Percentiles rank a stretch among this genome's conserved stretches.
These are phyloP conservation scores for Petrolisthes manimaculis DNA, from an alignment of 2,888 invertebrate genomes.

Conservation along the genomic window DNA sequence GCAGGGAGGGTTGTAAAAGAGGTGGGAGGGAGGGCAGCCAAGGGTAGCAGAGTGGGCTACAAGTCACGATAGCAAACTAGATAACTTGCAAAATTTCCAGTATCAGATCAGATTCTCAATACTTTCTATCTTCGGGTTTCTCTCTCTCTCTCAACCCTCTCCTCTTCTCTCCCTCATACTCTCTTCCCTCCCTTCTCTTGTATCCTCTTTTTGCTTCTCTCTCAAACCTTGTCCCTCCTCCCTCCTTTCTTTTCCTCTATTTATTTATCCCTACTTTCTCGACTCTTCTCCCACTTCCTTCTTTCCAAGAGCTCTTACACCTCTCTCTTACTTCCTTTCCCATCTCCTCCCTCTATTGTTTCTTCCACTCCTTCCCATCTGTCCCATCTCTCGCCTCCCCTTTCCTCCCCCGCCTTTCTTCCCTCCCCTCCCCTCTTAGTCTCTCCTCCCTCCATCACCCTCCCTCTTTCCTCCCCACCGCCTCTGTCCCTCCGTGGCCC, in stretches of 20 bases:
- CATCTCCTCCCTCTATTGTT: neutral
- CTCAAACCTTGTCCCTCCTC: neutral
- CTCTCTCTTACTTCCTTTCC: neutral
- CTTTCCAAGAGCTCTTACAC: neutral
- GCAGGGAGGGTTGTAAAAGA: neutral
- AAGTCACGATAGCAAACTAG: too few species aligned
- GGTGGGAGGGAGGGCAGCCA: neutral
- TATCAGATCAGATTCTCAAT: too few species aligned
- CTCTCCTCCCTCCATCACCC: neutral
- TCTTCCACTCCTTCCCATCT: neutral
- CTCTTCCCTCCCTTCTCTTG: neutral
- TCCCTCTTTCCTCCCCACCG: neutral
- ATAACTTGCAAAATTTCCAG: too few species aligned
- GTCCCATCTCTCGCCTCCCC: neutral
- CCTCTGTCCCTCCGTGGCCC: conserved; percentile 29
- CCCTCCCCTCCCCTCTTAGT: neutral
- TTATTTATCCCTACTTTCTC: neutral
- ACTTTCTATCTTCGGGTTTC: too few species aligned
- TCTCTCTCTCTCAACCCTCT: neutral
- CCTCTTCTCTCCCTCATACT: neutral
- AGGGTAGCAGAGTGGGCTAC: neutral
- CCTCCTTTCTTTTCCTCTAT: neutral
- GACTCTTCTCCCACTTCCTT: conserved; percentile 8
- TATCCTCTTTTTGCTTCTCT: neutral
- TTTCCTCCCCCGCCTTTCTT: neutral